These are phyloP conservation scores for Tinea pellionella DNA, from an alignment of 2,888 invertebrate species.

Conservation along the genomic window DNA sequence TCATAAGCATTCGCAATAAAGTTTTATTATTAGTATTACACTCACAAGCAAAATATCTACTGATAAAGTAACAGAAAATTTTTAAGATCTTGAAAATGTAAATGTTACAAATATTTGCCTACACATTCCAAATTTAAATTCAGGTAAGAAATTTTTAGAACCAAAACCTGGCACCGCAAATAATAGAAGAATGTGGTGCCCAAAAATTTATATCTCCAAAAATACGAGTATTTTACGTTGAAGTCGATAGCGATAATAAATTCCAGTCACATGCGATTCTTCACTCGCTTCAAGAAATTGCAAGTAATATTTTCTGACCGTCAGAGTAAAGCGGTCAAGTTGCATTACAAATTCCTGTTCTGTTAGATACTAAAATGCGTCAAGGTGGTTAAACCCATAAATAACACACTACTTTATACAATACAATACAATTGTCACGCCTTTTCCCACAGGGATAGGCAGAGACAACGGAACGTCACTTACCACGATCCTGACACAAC, in stretches of 20 bases:
- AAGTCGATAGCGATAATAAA: constrained; percentile 1
- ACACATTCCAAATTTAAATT: not conserved
- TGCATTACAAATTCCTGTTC: constrained; percentile 7
- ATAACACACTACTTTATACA: too few relatives aligned
- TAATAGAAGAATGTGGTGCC: not conserved
- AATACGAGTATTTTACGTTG: not conserved
- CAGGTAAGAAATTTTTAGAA: not conserved
- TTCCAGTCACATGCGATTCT: constrained; percentile 9
- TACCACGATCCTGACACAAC: too few relatives aligned
- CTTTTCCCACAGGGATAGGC: too few relatives aligned
- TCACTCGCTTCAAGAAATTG: constrained; percentile 10
- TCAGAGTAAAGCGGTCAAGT: constrained; percentile 3
- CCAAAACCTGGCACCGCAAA: not conserved
- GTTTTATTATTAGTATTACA: too few relatives aligned
- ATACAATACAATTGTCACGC: too few relatives aligned
- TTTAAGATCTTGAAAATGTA: not conserved
- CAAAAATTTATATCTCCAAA: not conserved
- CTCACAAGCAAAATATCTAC: too few relatives aligned
- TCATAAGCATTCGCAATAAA: too few relatives aligned
- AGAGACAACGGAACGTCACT: too few relatives aligned
- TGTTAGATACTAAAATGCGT: not conserved
- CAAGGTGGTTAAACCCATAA: too few relatives aligned
- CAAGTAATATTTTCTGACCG: constrained; percentile 10
- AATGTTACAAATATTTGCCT: not conserved
- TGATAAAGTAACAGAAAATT: too few relatives aligned